Percentiles rank a stretch among this genome's conserved stretches.
Conservation (phyloP, 2,797 vertebrate genomes). For the Nothura maculosa region DNA sequence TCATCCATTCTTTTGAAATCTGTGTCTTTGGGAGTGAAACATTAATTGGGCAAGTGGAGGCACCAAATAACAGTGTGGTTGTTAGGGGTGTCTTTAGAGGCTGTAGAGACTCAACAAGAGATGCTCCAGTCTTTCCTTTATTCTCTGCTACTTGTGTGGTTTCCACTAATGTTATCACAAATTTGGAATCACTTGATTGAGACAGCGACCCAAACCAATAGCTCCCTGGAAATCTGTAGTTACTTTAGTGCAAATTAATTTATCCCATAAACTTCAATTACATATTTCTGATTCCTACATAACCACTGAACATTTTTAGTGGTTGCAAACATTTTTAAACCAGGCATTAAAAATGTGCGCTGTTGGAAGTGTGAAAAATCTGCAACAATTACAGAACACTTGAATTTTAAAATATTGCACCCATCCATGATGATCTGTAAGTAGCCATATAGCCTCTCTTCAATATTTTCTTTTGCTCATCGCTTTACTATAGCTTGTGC, state of each 20-base stretch:
- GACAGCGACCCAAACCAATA: neutral
- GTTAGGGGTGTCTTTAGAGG: neutral
- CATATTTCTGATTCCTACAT: constrained; percentile 17
- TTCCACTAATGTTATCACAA: neutral
- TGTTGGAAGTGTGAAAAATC: constrained; percentile 47
- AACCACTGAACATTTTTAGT: neutral
- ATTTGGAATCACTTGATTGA: neutral
- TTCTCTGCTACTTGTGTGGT: neutral
- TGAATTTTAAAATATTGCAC: constrained; percentile 30
- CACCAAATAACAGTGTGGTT: constrained; percentile 1
- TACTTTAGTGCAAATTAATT: constrained; percentile 34
- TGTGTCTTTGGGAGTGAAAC: constrained; percentile 56
- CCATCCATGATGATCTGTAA: neutral
- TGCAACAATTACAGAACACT: constrained; percentile 25
- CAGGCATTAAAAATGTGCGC: constrained; percentile 21
- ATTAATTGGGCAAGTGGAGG: constrained; percentile 46
- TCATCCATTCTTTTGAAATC: constrained; percentile 69
- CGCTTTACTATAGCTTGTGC: constrained; percentile 33
- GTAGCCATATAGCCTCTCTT: neutral
- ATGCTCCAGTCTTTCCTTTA: neutral
- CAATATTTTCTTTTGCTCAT: constrained; percentile 22
- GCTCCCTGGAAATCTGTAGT: neutral
- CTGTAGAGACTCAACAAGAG: neutral
- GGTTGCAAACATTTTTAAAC: constrained; percentile 27
- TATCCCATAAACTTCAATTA: constrained; percentile 31